A percentile compares a stretch with the other conserved stretches of the same genome.
Evolutionary conservation across 2,797 vertebrate species (phyloP).

Genomic region (Sciurus carolinensis): DNA sequence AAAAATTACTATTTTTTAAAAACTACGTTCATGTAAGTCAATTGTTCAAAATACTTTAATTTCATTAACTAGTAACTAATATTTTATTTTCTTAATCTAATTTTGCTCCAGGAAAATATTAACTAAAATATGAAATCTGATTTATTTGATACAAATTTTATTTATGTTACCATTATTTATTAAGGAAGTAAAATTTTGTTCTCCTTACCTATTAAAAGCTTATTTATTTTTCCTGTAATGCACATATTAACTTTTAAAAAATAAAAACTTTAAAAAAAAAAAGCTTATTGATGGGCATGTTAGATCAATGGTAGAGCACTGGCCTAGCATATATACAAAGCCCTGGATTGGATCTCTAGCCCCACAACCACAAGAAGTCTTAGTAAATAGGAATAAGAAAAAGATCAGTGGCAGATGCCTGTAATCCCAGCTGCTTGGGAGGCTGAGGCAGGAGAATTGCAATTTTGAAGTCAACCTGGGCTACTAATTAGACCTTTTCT

Average conservation of each 20-base stretch:
- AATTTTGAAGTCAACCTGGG: background rate
- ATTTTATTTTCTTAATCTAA: slow-evolving; percentile 25
- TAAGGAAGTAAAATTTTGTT: slow-evolving; percentile 44
- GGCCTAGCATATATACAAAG: background rate
- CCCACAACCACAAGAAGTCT: background rate
- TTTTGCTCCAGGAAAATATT: background rate
- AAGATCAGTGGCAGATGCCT: background rate
- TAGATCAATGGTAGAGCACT: no score
- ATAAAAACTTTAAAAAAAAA: background rate
- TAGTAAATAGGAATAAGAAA: slow-evolving; percentile 38
- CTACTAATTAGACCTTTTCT: background rate
- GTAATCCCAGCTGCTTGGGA: background rate
- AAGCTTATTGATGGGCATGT: background rate
- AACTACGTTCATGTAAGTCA: background rate
- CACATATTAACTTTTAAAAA: background rate
- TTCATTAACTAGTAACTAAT: slow-evolving; percentile 34
- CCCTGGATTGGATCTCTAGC: background rate
- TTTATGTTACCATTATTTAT: slow-evolving; percentile 36
- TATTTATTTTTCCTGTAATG: background rate
- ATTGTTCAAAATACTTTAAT: slow-evolving; percentile 40
- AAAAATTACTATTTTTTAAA: slow-evolving; percentile 20
- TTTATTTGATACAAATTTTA: slow-evolving; percentile 52
- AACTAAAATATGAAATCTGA: slow-evolving; percentile 12
- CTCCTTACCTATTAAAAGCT: slow-evolving; percentile 44
- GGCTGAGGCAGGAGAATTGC: background rate